These are phyloP conservation scores for Drosophila basisetae DNA, from an alignment of 2,888 invertebrate genomes.

Conservation along the genomic window DNA sequence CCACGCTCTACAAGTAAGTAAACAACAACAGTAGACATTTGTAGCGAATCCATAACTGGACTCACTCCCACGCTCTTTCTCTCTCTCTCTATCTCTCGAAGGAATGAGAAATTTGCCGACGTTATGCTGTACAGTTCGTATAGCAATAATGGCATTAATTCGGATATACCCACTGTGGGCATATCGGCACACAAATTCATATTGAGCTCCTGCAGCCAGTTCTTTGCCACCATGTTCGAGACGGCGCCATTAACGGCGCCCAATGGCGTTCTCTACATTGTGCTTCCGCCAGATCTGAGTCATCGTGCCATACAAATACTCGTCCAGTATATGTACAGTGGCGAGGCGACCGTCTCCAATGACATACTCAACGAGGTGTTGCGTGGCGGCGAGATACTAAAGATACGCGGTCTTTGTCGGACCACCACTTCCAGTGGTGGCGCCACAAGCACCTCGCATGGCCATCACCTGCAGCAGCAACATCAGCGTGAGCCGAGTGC, in stretches of 20 bases:
- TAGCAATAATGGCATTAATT: constrained; percentile 85
- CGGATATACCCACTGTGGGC: constrained; percentile 88
- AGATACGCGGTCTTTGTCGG: constrained; percentile 92
- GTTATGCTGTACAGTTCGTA: constrained; percentile 90
- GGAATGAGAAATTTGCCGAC: constrained; percentile 93
- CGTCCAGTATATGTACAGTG: constrained; percentile 94
- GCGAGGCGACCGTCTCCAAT: constrained; percentile 92
- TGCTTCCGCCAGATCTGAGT: constrained; percentile 92
- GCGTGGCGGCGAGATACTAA: constrained; percentile 92
- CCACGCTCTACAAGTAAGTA: constrained; percentile 87
- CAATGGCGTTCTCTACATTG: constrained; percentile 88
- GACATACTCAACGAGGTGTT: constrained; percentile 93
- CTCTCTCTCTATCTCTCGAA: constrained; percentile 61
- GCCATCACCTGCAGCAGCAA: constrained; percentile 60
- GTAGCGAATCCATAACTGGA: neutral
- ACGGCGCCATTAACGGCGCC: constrained; percentile 81
- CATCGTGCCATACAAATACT: constrained; percentile 92
- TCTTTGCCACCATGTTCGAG: constrained; percentile 85
- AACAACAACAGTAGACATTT: neutral
- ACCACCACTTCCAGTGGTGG: constrained; percentile 76
- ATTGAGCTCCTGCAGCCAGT: constrained; percentile 91
- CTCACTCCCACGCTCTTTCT: neutral
- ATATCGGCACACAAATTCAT: constrained; percentile 94
- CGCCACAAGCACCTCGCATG: constrained; percentile 38
- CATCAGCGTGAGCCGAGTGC: constrained; percentile 56